Percentiles rank a stretch among this genome's conserved stretches.
Evolutionary conservation across 1,140 invertebrate species (phyloP).

Genomic region (Drosophila sucinea): DNA sequence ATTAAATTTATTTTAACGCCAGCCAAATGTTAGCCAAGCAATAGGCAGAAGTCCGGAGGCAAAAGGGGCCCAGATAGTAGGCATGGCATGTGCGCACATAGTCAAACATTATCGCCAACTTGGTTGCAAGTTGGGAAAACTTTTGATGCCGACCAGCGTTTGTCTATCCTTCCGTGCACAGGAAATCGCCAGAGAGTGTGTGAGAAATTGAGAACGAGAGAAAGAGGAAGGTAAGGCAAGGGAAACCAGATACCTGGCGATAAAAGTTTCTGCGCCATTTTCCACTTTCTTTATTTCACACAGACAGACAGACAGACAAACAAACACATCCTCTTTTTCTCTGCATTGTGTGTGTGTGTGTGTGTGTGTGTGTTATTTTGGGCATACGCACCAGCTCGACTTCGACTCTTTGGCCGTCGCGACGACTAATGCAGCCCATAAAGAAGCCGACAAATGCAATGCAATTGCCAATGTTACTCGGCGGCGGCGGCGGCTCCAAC

Average conservation of each 20-base stretch:
- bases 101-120: slow-evolving; percentile 79
- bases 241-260: slow-evolving; percentile 68
- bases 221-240: slow-evolving; percentile 45
- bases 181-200: slow-evolving; percentile 54
- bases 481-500: not conserved
- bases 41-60: slow-evolving; percentile 4
- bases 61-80: slow-evolving; percentile 14
- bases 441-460: slow-evolving; percentile 67
- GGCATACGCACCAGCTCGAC: slow-evolving; percentile 43
- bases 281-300: slow-evolving; percentile 58
- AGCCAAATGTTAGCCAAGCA: slow-evolving; percentile 45
- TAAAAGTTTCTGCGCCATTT: slow-evolving; percentile 79
- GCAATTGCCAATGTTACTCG: slow-evolving; percentile 46
- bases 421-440: slow-evolving; percentile 56
- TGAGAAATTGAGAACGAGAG: not conserved
- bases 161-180: slow-evolving; percentile 54
- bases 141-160: slow-evolving; percentile 49
- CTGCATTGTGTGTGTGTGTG: not conserved
- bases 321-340: slow-evolving; percentile 15
- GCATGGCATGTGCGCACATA: slow-evolving; percentile 68
- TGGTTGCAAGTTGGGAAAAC: slow-evolving; percentile 59
- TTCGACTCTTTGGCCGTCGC: slow-evolving; percentile 21
- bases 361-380: slow-evolving; percentile 34
- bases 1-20: slow-evolving; percentile 80
- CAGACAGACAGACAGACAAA: slow-evolving; percentile 6